Percentiles rank a stretch among this genome's conserved stretches.
Evolutionary conservation across 2,113 vertebrate genomes (phyloP).

Genomic region (Hirundichthys speculiger): DNA sequence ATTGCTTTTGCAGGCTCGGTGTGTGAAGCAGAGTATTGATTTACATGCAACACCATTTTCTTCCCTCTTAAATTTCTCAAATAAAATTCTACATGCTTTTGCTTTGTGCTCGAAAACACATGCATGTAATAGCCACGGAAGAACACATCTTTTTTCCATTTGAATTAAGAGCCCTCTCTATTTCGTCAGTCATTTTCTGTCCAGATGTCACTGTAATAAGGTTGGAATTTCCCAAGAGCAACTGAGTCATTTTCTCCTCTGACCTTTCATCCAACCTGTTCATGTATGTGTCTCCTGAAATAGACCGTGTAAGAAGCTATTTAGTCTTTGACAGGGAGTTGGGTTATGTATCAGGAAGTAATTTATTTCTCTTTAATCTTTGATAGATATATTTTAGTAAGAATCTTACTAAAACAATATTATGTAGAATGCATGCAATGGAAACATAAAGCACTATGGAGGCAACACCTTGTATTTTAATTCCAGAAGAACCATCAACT

Average conservation of each 20-base stretch:
- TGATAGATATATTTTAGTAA: background rate
- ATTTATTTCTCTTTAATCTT: background rate
- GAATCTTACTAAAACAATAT: background rate
- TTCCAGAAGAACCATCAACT: background rate
- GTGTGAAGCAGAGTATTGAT: slow-evolving; percentile 56
- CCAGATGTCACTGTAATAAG: slow-evolving; percentile 29
- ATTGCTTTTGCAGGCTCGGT: slow-evolving; percentile 51
- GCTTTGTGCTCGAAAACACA: slow-evolving; percentile 30
- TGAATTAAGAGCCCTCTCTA: slow-evolving; percentile 6
- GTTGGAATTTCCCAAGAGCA: slow-evolving; percentile 28
- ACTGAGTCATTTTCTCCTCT: slow-evolving; percentile 11
- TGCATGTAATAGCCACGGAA: background rate
- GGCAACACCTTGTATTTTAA: background rate
- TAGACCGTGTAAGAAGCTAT: background rate
- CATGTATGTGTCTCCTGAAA: slow-evolving; percentile 6
- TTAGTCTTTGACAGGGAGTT: background rate
- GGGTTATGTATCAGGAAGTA: background rate
- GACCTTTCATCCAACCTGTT: slow-evolving; percentile 8
- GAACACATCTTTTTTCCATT: slow-evolving; percentile 19
- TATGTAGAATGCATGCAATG: background rate
- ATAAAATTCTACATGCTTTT: slow-evolving; percentile 36
- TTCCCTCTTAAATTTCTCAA: slow-evolving; percentile 28
- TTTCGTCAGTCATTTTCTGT: slow-evolving; percentile 18
- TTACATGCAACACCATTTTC: slow-evolving; percentile 55
- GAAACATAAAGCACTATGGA: background rate